Percentiles rank a stretch among this genome's conserved stretches.
phyloP scores from a whole-genome alignment of 1,140 invertebrate species.

The Anoplolepis gracilipes region DNA sequence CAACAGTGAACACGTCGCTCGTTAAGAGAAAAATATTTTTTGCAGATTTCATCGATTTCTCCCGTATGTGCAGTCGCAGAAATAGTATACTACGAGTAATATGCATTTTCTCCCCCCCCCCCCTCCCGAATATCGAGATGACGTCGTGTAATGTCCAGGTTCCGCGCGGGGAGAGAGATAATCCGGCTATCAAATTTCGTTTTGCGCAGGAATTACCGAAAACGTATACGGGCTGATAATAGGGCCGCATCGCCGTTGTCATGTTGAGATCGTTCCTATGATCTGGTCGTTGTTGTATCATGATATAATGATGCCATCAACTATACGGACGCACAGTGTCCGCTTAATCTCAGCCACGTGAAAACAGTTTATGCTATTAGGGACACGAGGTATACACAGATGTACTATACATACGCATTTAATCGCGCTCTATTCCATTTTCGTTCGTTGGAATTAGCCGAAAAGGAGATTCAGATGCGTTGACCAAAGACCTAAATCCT shows the following conservation, averaged over 20 bases:
- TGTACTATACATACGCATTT: neutral
- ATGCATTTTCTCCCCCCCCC: too few species aligned
- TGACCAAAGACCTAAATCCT: neutral
- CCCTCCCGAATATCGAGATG: slow-evolving; percentile 32
- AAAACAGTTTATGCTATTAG: slow-evolving; percentile 53
- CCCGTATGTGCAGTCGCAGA: neutral
- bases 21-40: slow-evolving; percentile 48
- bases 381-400: neutral
- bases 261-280: slow-evolving; percentile 40
- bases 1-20: slow-evolving; percentile 22
- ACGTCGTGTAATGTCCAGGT: neutral
- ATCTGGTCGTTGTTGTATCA: slow-evolving; percentile 46
- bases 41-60: slow-evolving; percentile 21
- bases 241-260: slow-evolving; percentile 13
- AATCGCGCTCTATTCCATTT: slow-evolving; percentile 14
- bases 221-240: slow-evolving; percentile 37
- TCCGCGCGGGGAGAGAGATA: neutral
- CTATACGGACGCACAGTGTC: slow-evolving; percentile 8
- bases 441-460: slow-evolving; percentile 4
- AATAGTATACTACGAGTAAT: slow-evolving; percentile 3
- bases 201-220: slow-evolving; percentile 42
- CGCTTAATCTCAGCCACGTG: slow-evolving; percentile 41
- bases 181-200: slow-evolving; percentile 52
- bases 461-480: neutral
- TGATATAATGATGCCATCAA: slow-evolving; percentile 60